Evolutionary conservation across 2,888 invertebrate species (phyloP).

Genomic region (Myopa tessellatipennis): DNA sequence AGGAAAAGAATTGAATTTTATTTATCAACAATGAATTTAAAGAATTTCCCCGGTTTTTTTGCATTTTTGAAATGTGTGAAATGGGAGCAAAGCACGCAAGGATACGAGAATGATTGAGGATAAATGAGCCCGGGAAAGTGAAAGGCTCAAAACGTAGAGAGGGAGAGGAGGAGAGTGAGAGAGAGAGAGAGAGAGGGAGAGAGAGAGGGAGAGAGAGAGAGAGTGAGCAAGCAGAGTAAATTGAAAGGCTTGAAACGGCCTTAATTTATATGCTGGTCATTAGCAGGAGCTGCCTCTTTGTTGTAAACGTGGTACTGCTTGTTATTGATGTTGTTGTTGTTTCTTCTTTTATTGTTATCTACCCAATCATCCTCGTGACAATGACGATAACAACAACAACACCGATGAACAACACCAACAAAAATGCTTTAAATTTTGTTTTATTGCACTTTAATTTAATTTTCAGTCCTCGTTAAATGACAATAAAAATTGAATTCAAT

Average conservation of each 20-base stretch:
- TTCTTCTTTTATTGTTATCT: slow-evolving; percentile 1
- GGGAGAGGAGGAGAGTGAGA: neutral
- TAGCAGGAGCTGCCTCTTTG: slow-evolving; percentile 20
- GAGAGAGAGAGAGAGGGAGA: neutral
- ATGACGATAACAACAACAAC: neutral
- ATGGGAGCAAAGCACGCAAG: slow-evolving; percentile 21
- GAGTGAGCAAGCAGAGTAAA: neutral
- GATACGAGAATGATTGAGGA: neutral
- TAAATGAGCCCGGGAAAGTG: neutral
- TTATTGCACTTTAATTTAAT: slow-evolving; percentile 50
- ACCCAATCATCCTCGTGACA: neutral
- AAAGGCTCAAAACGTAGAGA: neutral
- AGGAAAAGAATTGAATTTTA: slow-evolving; percentile 5
- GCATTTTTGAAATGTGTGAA: slow-evolving; percentile 17
- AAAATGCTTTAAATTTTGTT: slow-evolving; percentile 28
- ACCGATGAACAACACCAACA: neutral
- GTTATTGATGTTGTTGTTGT: slow-evolving; percentile 1
- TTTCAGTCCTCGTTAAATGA: slow-evolving; percentile 41
- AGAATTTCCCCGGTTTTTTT: neutral
- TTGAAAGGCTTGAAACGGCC: slow-evolving; percentile 6
- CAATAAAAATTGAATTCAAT: slow-evolving; percentile 43
- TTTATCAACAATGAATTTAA: slow-evolving; percentile 24
- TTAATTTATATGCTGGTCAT: slow-evolving; percentile 36
- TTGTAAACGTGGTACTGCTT: neutral
- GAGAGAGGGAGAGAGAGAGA: neutral